Percentiles rank a stretch among this genome's conserved stretches.
Conservation (phyloP, 2,888 invertebrate genomes). For the Lysandra bellargus region DNA sequence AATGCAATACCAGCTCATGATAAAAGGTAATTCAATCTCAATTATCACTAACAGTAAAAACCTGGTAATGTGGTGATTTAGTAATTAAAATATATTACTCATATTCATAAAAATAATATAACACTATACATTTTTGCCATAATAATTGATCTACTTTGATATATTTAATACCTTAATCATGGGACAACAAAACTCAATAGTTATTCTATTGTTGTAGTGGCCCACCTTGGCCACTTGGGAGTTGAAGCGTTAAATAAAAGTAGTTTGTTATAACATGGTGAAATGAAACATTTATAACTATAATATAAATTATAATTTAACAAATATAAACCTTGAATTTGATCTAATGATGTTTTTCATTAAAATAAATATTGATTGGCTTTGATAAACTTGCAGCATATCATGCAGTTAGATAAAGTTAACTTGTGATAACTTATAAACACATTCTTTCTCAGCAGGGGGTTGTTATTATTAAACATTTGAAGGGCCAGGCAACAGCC, state of each 20-base stretch:
- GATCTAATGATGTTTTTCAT: no score
- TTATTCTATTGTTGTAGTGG: no score
- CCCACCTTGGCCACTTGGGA: no score
- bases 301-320: no score
- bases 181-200: no score
- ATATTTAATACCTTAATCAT: no score
- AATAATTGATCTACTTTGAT: no score
- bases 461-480: conserved; percentile 4
- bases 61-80: background rate
- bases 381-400: background rate
- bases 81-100: conserved; percentile 7
- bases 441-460: conserved; percentile 1
- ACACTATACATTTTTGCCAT: background rate
- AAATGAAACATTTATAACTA: no score
- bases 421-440: background rate
- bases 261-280: no score
- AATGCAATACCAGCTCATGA: background rate
- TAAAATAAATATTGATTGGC: no score
- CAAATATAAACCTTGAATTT: no score
- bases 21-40: conserved; percentile 20
- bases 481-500: background rate
- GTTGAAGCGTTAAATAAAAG: no score
- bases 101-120: background rate
- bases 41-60: conserved; percentile 21
- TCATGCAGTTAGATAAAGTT: background rate